Evolutionary conservation across 2,797 vertebrate genomes (phyloP), one percentile per base, ranked within the genome.

Genomic region (Mormyrus hasselquistii): DNA sequence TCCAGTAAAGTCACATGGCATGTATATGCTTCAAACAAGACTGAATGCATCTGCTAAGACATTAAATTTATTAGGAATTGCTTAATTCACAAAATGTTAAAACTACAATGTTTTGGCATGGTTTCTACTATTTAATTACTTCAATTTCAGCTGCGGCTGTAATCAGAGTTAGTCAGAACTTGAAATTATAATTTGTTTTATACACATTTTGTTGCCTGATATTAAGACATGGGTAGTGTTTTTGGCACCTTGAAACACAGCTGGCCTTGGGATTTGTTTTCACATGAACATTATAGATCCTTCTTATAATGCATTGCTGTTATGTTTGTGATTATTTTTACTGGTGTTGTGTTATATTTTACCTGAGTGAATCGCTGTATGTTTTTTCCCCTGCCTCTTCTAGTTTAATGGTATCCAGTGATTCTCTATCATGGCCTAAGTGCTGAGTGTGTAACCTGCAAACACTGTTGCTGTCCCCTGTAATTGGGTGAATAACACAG

Each of bases 401-500:
- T 47, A 82, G 76, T 47, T 22, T 22, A 22, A 47, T 47, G 22
- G 76, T 9, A 82, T 82, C 76, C 41, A 82, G 76, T 19, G 44
- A 82, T 82, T 82, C 19, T 82, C 76, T 47, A 47, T 82, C 76
- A 47, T 47, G 76, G 7, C n/a, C 76, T 44, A 82, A 82, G 38
- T 22, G 41, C 76, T 82, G 76, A 82, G 76, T 82, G 41, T 47
- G 76, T 82, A 82, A 82, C 76, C 41, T 22, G 16, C 41, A 82
- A 47, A 47, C 19, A 82, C 76, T 47, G 76, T 47, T 82, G 41
- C 76, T 47, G 41, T 82, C 38, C 41, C 41, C 41, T 82, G 16
- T 82, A 82, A 82, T 82, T 82, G 76, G 76, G 38, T 82, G 76
- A 82, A 82, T 82, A 82, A 82, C 41, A 82, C 16, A 47, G 76